These are phyloP conservation scores for Cyphomyrmex costatus DNA, from an alignment of 1,140 invertebrate genomes.

Conservation along the genomic window DNA sequence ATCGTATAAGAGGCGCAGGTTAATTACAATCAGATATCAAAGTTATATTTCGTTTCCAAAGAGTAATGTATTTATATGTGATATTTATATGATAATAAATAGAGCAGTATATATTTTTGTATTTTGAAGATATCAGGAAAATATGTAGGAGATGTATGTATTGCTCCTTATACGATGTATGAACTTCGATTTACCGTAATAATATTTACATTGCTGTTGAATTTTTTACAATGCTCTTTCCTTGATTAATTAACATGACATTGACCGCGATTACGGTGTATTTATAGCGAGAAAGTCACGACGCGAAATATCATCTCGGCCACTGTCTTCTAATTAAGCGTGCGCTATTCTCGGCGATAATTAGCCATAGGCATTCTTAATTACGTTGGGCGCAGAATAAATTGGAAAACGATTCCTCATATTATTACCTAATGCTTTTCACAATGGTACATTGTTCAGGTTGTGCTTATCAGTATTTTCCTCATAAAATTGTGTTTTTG, in stretches of 20 bases:
- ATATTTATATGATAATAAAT: too few species aligned
- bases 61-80: not conserved
- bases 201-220: not conserved
- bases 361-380: conserved; percentile 25
- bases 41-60: not conserved
- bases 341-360: conserved; percentile 21
- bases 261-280: conserved; percentile 41
- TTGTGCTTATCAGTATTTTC: conserved; percentile 21
- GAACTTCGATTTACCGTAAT: not conserved
- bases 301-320: conserved; percentile 45
- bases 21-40: not conserved
- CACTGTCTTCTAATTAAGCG: conserved; percentile 48
- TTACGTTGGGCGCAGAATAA: not conserved
- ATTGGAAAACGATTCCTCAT: conserved; percentile 1
- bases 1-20: not conserved
- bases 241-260: conserved; percentile 38
- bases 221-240: not conserved
- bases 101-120: not conserved
- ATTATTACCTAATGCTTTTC: conserved; percentile 36
- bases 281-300: conserved; percentile 35
- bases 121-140: not conserved
- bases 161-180: not conserved
- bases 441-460: conserved; percentile 23
- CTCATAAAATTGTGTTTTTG: not conserved
- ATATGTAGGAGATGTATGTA: not conserved